Percentiles rank a stretch among this genome's conserved stretches.
Conservation (phyloP, 1,140 invertebrate species). For the Armadillidium nasatum region DNA sequence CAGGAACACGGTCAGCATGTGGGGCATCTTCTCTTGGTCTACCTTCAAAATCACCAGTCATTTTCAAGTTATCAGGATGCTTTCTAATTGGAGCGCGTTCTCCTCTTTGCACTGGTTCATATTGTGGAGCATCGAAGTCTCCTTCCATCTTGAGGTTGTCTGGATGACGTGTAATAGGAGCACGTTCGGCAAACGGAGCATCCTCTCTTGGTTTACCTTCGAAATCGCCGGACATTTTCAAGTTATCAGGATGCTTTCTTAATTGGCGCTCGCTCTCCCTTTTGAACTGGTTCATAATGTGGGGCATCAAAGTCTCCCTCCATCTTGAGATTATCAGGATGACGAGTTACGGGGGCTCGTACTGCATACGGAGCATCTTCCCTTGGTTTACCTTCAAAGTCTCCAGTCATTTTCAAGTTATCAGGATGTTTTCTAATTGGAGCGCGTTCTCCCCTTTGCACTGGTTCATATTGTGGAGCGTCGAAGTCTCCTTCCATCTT, state of each 20-base stretch:
- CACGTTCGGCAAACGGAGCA: slow-evolving; percentile 47
- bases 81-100: slow-evolving; percentile 52
- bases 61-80: slow-evolving; percentile 56
- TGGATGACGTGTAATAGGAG: slow-evolving; percentile 49
- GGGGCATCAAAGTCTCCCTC: slow-evolving; percentile 36
- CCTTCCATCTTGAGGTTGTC: slow-evolving; percentile 61
- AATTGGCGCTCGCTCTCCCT: slow-evolving; percentile 51
- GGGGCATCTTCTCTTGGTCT: slow-evolving; percentile 34
- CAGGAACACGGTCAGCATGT: slow-evolving; percentile 39
- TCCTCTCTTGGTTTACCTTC: slow-evolving; percentile 26
- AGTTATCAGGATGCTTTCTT: slow-evolving; percentile 55
- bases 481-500: slow-evolving; percentile 52
- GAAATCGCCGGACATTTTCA: slow-evolving; percentile 52
- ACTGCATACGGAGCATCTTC: slow-evolving; percentile 37
- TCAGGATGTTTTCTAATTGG: slow-evolving; percentile 52
- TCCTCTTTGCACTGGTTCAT: slow-evolving; percentile 48
- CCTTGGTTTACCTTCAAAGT: slow-evolving; percentile 50
- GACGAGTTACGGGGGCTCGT: slow-evolving; percentile 37
- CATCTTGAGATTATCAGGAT: slow-evolving; percentile 43
- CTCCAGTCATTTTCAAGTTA: slow-evolving; percentile 57
- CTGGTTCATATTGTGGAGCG: slow-evolving; percentile 44
- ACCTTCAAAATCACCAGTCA: slow-evolving; percentile 57
- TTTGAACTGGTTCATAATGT: slow-evolving; percentile 30
- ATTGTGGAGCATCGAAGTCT: slow-evolving; percentile 51
- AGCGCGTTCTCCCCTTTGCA: slow-evolving; percentile 50